phyloP scores from a whole-genome alignment of 2,888 invertebrate genomes.

The Pyrocoelia pectoralis region DNA sequence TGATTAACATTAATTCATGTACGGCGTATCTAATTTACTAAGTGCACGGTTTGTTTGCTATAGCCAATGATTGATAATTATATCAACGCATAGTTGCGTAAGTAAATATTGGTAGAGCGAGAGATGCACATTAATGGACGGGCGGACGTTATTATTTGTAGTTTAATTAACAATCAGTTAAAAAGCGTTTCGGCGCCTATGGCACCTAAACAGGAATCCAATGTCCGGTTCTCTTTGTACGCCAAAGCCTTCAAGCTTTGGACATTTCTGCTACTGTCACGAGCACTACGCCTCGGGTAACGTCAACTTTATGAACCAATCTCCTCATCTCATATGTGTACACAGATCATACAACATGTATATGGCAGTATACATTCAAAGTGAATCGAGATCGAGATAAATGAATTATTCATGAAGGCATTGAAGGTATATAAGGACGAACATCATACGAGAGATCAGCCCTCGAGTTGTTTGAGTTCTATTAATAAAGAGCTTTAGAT shows the following conservation, averaged over 20 bases:
- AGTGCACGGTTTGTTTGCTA: constrained; percentile 40
- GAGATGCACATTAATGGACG: constrained; percentile 21
- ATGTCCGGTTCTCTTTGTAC: constrained; percentile 41
- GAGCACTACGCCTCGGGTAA: constrained; percentile 49
- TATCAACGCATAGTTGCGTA: constrained; percentile 37
- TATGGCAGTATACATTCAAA: constrained; percentile 56
- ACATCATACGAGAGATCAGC: constrained; percentile 50
- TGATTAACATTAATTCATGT: constrained; percentile 47
- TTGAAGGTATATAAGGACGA: constrained; percentile 55
- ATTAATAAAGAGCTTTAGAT: constrained; percentile 57
- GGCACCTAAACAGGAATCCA: constrained; percentile 44
- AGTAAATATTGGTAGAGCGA: constrained; percentile 40
- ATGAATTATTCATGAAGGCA: constrained; percentile 57
- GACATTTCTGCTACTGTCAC: constrained; percentile 41
- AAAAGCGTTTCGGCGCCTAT: constrained; percentile 48
- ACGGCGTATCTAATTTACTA: constrained; percentile 44
- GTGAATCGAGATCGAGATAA: constrained; percentile 56
- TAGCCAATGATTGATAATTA: constrained; percentile 49
- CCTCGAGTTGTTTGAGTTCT: constrained; percentile 54
- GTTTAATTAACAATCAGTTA: constrained; percentile 47
- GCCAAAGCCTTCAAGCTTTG: constrained; percentile 27
- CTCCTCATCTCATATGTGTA: constrained; percentile 49
- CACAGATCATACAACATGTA: constrained; percentile 56
- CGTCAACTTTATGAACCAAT: constrained; percentile 51
- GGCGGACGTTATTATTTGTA: constrained; percentile 23